Evolutionary conservation across 2,797 vertebrate species (phyloP).

Genomic region (Siniperca scherzeri): DNA sequence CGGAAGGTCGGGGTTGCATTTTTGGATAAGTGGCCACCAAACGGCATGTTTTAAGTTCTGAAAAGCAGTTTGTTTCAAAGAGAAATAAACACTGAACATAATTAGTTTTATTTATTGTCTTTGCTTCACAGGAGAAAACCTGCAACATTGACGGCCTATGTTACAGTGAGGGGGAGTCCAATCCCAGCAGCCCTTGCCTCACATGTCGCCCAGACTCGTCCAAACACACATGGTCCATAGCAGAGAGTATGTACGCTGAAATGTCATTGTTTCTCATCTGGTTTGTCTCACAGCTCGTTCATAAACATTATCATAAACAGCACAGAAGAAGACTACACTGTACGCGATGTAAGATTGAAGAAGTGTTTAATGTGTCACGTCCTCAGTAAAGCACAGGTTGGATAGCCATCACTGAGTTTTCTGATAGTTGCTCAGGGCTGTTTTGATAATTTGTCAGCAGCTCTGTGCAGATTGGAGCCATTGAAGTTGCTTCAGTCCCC

Average conservation of each 20-base stretch:
- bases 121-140: constrained; percentile 87
- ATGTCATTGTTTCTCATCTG: not conserved
- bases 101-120: not conserved
- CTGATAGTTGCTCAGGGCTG: constrained; percentile 21
- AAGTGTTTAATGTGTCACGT: not conserved
- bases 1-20: not conserved
- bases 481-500: constrained; percentile 45
- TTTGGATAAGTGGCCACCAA: not conserved
- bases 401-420: constrained; percentile 24
- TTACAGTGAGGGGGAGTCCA: constrained; percentile 87
- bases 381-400: constrained; percentile 22
- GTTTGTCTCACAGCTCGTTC: constrained; percentile 12
- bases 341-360: not conserved
- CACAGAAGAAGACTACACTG: not conserved
- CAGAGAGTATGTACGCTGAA: constrained; percentile 85
- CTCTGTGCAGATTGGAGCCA: constrained; percentile 54
- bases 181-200: constrained; percentile 89
- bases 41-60: not conserved
- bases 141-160: constrained; percentile 91
- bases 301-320: not conserved
- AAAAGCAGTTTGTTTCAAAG: constrained; percentile 1
- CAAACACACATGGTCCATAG: constrained; percentile 89
- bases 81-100: constrained; percentile 4
- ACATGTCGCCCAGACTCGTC: constrained; percentile 89
- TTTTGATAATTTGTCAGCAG: constrained; percentile 59